Base-by-base conservation (phyloP, 2,888 invertebrate genomes). In the Chesias legatella region DNA sequence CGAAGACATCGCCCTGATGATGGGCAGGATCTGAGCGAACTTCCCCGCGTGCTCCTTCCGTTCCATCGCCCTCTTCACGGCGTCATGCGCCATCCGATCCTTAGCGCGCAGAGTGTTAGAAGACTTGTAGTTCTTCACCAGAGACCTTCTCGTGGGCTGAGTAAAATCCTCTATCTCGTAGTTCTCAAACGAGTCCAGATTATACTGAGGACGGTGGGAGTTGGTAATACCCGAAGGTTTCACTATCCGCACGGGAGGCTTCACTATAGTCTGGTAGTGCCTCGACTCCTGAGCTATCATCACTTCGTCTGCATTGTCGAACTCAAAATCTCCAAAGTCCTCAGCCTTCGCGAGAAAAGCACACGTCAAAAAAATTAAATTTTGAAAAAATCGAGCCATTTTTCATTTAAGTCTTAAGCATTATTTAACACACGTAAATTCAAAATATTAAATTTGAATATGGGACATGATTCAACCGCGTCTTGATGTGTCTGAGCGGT, bases 11-110 rank as follows among this genome's bases (percentile, higher is more conserved):
- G 90, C 90, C 31, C 91, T 84, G 51, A 92, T 79, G 52, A 92
- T 92, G 26, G 93, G 92, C 73, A 92, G 74, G 11, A 91, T 88
- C 70, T 91, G 90, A 0, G 90, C 89, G 39, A 92, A 90, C 62
- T 90, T 90, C 46, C 90, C 90, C 9, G 90, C 88, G 30, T 91
- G 88, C 22, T 89, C 90, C 32, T 90, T 90, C 57, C 89, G 82
- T 50, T 90, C 90, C 64, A 92, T 67, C 0, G 91, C 91, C 53
- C 89, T 81, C 8, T 90, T 53, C 36, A 92, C 79, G 1, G 90
- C 90, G 21, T 85, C 85, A 51, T 89, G 85, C 9, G 91, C 68
- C 58, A 85, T 73, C 1, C 77, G 77, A 33, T 90, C 90, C 23
- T 89, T 89, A 34, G 78, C 66, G 13, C 72, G 61, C 34, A 71